Evolutionary conservation across 2,888 invertebrate species (phyloP).

Genomic region (Lochmaea capreae): DNA sequence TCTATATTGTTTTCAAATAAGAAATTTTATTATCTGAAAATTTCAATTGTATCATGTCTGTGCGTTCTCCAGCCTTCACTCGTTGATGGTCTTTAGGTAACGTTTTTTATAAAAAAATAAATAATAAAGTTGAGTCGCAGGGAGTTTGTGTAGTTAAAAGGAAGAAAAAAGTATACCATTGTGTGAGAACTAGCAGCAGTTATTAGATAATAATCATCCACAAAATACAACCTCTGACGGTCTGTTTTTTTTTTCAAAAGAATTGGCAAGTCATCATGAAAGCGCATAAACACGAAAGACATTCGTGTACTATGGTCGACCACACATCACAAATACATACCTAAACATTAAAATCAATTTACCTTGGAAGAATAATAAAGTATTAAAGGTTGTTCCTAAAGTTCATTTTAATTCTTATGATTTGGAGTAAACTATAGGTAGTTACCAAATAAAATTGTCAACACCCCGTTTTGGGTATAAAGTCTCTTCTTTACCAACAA

Average conservation of each 20-base stretch:
- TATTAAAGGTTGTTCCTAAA: too few species aligned
- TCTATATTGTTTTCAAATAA: too few species aligned
- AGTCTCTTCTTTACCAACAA: too few species aligned
- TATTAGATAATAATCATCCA: slow-evolving; percentile 42
- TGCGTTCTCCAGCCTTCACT: background rate
- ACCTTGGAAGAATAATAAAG: too few species aligned
- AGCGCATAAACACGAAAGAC: slow-evolving; percentile 25
- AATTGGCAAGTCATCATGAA: slow-evolving; percentile 40
- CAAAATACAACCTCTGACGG: slow-evolving; percentile 28
- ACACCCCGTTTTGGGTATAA: too few species aligned
- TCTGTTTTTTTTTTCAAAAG: slow-evolving; percentile 39
- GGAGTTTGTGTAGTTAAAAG: slow-evolving; percentile 17
- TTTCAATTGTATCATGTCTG: background rate
- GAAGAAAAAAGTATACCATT: slow-evolving; percentile 23
- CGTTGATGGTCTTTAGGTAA: background rate
- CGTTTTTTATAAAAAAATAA: background rate
- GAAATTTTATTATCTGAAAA: background rate
- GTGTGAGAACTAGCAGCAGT: slow-evolving; percentile 44
- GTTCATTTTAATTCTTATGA: too few species aligned
- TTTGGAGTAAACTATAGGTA: too few species aligned
- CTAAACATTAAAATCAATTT: background rate
- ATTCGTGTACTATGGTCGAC: slow-evolving; percentile 16
- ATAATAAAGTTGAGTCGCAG: slow-evolving; percentile 1
- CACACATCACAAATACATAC: background rate
- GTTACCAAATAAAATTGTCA: too few species aligned